These are phyloP conservation scores for Lasius fuliginosus DNA, from an alignment of 2,888 invertebrate genomes.

Conservation along the genomic window DNA sequence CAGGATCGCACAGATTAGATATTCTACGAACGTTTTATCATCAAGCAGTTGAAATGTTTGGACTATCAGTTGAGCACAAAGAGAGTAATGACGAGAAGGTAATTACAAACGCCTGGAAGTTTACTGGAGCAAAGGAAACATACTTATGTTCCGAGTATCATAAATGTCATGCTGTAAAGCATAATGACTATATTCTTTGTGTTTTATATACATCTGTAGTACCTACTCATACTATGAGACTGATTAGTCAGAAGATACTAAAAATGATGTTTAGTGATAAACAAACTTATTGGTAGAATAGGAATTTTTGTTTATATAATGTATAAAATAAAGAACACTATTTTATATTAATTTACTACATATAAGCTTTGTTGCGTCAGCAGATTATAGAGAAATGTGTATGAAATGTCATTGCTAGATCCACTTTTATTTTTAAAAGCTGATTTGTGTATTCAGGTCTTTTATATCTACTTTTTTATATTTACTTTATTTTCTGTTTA, in stretches of 20 bases:
- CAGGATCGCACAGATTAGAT: constrained; percentile 90
- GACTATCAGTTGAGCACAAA: constrained; percentile 77
- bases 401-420: not conserved
- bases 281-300: constrained; percentile 89
- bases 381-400: not conserved
- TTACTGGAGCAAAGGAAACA: constrained; percentile 88
- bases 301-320: not conserved
- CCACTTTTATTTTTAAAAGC: not conserved
- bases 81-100: constrained; percentile 60
- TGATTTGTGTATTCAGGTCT: not conserved
- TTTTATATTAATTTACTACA: not conserved
- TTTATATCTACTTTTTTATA: too few relatives aligned
- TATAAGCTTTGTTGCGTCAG: not conserved
- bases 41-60: constrained; percentile 88
- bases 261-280: constrained; percentile 90
- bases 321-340: constrained; percentile 25
- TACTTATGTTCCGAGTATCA: constrained; percentile 96
- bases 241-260: constrained; percentile 90
- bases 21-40: constrained; percentile 92
- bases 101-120: constrained; percentile 67
- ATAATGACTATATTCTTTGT: constrained; percentile 90
- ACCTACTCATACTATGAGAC: constrained; percentile 92
- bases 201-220: constrained; percentile 91
- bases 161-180: constrained; percentile 93
- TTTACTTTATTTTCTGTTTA: not conserved